Evolutionary conservation across 2,888 invertebrate genomes (phyloP), one percentile per base, ranked within the genome.

Genomic region (Biston betularia): DNA sequence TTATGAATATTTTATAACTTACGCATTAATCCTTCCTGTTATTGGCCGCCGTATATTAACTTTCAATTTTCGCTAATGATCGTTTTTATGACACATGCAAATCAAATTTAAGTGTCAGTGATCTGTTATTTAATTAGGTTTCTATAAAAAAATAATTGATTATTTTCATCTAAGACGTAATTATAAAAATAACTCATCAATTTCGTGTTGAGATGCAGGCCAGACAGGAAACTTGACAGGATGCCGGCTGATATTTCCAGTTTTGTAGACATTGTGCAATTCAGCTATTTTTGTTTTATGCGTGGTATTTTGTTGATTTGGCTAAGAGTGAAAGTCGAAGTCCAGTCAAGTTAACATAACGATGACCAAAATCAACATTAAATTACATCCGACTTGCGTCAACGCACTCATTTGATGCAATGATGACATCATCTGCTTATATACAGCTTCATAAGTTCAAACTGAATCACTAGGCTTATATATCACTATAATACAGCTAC

Each of bases 301-400:
- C 14, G 12, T 34, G 38, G 7, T 46, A 57, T 57, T 46, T 46
- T 46, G 44, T 49, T 14, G 33, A 63, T 55, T 63, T 54, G 44
- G 54, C 50, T 66, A 42, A 14, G 48, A 65, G 68, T 63, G 68
- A 72, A 72, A 72, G 70, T 66, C 5, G 70, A 72, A 72, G 70
- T 66, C 5, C 10, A 12, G 34, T 52, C 12, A 57, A 34, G 53
- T 46, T 56, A 46, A 33, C 49, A 52, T 66, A 66, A 63, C 50
- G 61, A 70, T 69, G 69, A 48, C 69, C 70, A 68, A 70, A 69
- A 69, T 63, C 63, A 55, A 60, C 38, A 57, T 59, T 62, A 63
- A 68, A 62, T 70, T 58, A 71, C 62, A 50, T 57, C 49, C 60
- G 63, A 48, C 48, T 45, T 24, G 53, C 61, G 61, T 58, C 70